Evolutionary conservation across 2,888 invertebrate species (phyloP).

Genomic region (Plutella xylostella): DNA sequence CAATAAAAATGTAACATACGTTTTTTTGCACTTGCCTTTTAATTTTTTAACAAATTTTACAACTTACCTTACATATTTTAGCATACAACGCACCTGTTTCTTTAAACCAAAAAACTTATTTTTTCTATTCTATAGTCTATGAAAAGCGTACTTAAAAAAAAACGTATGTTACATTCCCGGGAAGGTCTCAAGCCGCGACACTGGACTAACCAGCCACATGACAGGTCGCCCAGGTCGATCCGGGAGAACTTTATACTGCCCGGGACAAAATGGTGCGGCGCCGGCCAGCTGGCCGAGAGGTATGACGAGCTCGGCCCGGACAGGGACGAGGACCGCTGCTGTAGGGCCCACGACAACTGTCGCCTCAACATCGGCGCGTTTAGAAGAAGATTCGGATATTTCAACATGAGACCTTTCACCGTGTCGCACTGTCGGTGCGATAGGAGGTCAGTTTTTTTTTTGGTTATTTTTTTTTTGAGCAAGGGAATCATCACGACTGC

Average conservation of each 20-base stretch:
- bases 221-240: constrained; percentile 56
- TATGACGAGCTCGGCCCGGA: constrained; percentile 72
- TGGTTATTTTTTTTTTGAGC: constrained; percentile 21
- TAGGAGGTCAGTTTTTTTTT: constrained; percentile 72
- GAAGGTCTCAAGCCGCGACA: not conserved
- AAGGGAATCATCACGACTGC: constrained; percentile 1
- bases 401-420: constrained; percentile 79
- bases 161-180: not conserved
- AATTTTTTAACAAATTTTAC: too few species aligned
- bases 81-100: too few species aligned
- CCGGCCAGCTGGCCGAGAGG: constrained; percentile 65
- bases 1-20: constrained; percentile 1
- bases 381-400: constrained; percentile 69
- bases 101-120: too few species aligned
- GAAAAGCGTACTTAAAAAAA: constrained; percentile 6
- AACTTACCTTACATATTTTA: not conserved
- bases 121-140: too few species aligned
- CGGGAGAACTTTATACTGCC: constrained; percentile 72
- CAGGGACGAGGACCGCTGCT: constrained; percentile 74
- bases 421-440: constrained; percentile 83
- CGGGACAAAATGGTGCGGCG: constrained; percentile 83
- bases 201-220: constrained; percentile 10
- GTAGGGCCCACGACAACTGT: constrained; percentile 81
- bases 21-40: too few species aligned
- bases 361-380: constrained; percentile 73